phyloP scores from a whole-genome alignment of 2,888 invertebrate genomes.

The Anthrax anthrax region DNA sequence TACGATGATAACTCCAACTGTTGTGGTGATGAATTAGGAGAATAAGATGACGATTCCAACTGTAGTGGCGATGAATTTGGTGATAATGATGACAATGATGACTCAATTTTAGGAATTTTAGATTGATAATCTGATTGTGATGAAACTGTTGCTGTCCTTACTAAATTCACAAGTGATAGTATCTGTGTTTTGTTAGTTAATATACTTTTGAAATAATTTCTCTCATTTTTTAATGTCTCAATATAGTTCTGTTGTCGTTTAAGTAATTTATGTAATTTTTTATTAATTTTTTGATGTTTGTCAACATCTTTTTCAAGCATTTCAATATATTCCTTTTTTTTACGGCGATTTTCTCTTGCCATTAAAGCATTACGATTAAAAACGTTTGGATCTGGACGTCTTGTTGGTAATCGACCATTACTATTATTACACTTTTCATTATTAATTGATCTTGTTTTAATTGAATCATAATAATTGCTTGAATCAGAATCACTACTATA shows the following conservation, averaged over 20 bases:
- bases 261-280: conserved; percentile 35
- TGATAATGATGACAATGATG: too few relatives aligned
- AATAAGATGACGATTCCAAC: too few relatives aligned
- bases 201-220: conserved; percentile 40
- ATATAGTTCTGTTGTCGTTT: conserved; percentile 37
- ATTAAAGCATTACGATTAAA: conserved; percentile 41
- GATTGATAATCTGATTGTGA: background rate
- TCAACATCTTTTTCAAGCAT: conserved; percentile 39
- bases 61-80: too few relatives aligned
- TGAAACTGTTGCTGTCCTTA: background rate
- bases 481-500: background rate
- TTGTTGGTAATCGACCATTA: conserved; percentile 21
- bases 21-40: background rate
- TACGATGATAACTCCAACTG: background rate
- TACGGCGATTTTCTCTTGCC: conserved; percentile 46
- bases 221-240: conserved; percentile 37
- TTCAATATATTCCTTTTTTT: conserved; percentile 44
- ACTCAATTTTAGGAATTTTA: too few relatives aligned
- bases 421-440: background rate
- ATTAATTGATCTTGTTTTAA: background rate
- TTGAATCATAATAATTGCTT: background rate
- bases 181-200: conserved; percentile 41
- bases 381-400: conserved; percentile 29
- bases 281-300: conserved; percentile 35
- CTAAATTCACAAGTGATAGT: conserved; percentile 32